phyloP scores from a whole-genome alignment of 2,113 vertebrate species.

The Anhinga rufa region DNA sequence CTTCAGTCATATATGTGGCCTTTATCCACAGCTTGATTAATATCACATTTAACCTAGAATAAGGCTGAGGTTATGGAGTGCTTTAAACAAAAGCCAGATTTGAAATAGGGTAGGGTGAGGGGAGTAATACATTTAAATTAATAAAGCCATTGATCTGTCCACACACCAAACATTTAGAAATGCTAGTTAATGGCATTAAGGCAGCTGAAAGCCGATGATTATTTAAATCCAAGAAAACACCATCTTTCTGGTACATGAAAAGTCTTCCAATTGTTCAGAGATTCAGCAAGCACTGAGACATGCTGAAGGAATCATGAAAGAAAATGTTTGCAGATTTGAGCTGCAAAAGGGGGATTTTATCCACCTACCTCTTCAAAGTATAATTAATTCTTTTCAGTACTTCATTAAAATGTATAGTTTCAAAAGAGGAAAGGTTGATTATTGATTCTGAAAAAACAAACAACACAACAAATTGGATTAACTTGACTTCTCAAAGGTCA shows the following conservation, averaged over 20 bases:
- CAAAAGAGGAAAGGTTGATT: not conserved
- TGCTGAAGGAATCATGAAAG: conserved; percentile 25
- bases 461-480: conserved; percentile 26
- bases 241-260: not conserved
- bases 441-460: not conserved
- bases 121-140: conserved; percentile 50
- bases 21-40: conserved; percentile 70
- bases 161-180: conserved; percentile 41
- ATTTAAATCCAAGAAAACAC: conserved; percentile 41
- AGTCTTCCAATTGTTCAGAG: not conserved
- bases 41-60: conserved; percentile 67
- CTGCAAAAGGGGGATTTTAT: not conserved
- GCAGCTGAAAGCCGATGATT: not conserved
- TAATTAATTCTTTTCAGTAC: conserved; percentile 26
- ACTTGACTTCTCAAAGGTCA: conserved; percentile 34
- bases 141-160: conserved; percentile 57
- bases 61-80: conserved; percentile 58
- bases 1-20: conserved; percentile 58
- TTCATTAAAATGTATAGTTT: not conserved
- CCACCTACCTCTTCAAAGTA: not conserved
- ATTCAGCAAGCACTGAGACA: not conserved
- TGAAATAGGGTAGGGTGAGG: conserved; percentile 10
- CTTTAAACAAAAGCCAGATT: conserved; percentile 68
- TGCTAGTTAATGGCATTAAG: conserved; percentile 35
- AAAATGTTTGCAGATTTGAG: not conserved